Evolutionary conservation across 92 coral and sea anemone genomes (phyloP), one percentile per base, ranked within the genome.

Genomic region (Zoanthus gigantus): DNA sequence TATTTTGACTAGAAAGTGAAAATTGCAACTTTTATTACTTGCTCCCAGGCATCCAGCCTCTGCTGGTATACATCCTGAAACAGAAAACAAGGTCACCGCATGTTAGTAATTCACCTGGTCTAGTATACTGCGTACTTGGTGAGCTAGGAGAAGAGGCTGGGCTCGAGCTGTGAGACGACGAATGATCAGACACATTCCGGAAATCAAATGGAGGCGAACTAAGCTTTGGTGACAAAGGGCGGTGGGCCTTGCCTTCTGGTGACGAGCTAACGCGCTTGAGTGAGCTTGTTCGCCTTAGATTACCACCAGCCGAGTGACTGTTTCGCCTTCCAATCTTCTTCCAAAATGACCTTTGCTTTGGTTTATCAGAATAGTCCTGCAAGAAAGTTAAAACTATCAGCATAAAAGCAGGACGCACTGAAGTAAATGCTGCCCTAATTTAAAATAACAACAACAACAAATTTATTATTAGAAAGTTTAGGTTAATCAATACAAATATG

Each of bases 91-190:
- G 17, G 71, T 47, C 13, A 7, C 42, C 15, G 76, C 57, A n/a
- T 63, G 53, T 29, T 3, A 50, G 37, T 14, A 10, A 53, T 91
- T 81, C 81, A 97, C 99, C 99, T 92, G 99, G 99, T 81, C 98
- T 95, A 65, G 93, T 92, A 44, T 90, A 77, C 69, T 90, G 92
- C 60, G 97, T 79, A 78, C 88, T 91, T 63, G 96, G 98, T 10
- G 98, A 94, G 74, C 97, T 93, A 9, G 99, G 99, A 0, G 99
- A 97, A 37, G 99, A 97, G 18, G 96, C 94, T n/a, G 97, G 97
- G 84, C 99, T 97, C 76, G 98, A 95, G 71, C 96, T 86, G 65
- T 91, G 96, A 28, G 99, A 97, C 50, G 99, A 97, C 44, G 98
- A 95, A 79, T 90, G 94, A 81, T 95, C 98, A 74, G 98, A 95